phyloP scores from a whole-genome alignment of 2,113 vertebrate species.

The Myiopsitta monachus region DNA sequence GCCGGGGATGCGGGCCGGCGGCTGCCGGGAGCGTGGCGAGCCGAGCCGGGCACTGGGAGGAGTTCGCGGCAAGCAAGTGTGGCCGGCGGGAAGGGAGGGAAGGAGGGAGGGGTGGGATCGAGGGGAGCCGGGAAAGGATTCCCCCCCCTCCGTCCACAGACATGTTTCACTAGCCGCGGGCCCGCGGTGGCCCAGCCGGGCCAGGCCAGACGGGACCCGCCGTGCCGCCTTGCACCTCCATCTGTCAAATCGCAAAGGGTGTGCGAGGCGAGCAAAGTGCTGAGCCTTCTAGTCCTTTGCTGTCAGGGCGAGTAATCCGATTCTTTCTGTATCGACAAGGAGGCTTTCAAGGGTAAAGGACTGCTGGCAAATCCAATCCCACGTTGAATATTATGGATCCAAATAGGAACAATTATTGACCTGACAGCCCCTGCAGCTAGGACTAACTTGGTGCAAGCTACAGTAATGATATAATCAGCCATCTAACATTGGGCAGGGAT shows the following conservation, averaged over 20 bases:
- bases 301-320: slow-evolving; percentile 7
- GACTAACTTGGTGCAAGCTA: background rate
- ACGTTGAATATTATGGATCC: background rate
- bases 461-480: background rate
- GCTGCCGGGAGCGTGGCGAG: background rate
- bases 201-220: background rate
- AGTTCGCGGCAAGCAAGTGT: background rate
- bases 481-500: background rate
- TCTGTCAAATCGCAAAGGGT: slow-evolving; percentile 2
- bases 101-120: too few species aligned
- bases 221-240: background rate
- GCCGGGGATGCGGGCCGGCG: background rate
- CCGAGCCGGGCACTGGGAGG: background rate
- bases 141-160: background rate
- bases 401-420: background rate
- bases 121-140: background rate
- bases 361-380: background rate
- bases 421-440: background rate
- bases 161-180: slow-evolving; percentile 40
- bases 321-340: background rate
- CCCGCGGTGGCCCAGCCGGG: background rate
- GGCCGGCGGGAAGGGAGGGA: too few species aligned
- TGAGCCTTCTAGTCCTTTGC: background rate
- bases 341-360: background rate
- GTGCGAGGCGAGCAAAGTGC: background rate